Conservation (phyloP, 2,888 invertebrate species). For the Eugnorisma glareosa region DNA sequence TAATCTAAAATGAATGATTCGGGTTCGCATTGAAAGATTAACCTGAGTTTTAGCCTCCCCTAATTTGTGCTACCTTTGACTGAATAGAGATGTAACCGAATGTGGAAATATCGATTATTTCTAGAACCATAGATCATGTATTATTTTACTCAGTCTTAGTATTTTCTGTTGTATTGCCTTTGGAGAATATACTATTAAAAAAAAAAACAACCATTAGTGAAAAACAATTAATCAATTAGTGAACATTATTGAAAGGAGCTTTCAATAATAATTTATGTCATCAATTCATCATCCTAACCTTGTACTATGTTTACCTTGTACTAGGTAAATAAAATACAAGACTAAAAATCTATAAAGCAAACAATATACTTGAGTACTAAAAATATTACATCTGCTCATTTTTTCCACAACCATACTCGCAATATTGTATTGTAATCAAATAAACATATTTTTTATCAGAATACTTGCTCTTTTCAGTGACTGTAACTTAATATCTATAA, state of each 20-base stretch:
- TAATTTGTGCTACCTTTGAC: constrained; percentile 42
- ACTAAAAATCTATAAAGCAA: not conserved
- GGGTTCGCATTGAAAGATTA: constrained; percentile 58
- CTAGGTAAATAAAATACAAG: not conserved
- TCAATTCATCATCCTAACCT: no score
- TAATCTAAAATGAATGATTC: constrained; percentile 51
- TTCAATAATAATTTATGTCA: not conserved
- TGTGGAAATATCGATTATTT: constrained; percentile 33
- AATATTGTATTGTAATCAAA: constrained; percentile 24
- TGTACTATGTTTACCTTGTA: not conserved
- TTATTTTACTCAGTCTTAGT: not conserved
- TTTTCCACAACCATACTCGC: not conserved
- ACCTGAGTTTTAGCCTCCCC: constrained; percentile 29
- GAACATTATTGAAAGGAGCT: not conserved
- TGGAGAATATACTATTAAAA: not conserved
- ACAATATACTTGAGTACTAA: not conserved
- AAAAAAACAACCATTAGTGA: no score
- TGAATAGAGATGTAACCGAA: constrained; percentile 25
- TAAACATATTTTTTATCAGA: constrained; percentile 22
- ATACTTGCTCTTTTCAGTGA: constrained; percentile 34
- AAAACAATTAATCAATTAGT: no score
- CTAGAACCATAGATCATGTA: not conserved
- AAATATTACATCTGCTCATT: not conserved
- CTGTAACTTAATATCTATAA: constrained; percentile 46
- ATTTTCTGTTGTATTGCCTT: not conserved